These are phyloP conservation scores for Acanthisitta chloris DNA, from an alignment of 2,113 vertebrate genomes.

Conservation along the genomic window DNA sequence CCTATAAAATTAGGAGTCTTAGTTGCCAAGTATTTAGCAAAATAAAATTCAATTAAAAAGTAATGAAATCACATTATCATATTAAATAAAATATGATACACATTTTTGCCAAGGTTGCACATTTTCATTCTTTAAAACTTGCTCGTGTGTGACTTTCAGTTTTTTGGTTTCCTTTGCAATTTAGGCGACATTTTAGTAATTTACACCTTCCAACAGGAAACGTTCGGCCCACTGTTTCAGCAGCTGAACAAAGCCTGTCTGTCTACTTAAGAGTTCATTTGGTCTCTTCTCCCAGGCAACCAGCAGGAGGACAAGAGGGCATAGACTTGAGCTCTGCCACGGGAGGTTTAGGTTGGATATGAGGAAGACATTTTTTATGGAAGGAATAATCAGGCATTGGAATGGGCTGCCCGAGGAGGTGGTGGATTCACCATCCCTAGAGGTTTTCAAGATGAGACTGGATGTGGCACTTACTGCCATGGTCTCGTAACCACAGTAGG, in stretches of 20 bases:
- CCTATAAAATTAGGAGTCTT: not conserved
- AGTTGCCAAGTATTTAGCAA: slow-evolving; percentile 32
- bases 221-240: not conserved
- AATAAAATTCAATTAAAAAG: slow-evolving; percentile 54
- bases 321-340: too few species aligned
- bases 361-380: too few species aligned
- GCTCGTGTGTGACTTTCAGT: not conserved
- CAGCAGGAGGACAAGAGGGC: too few species aligned
- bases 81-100: slow-evolving; percentile 35
- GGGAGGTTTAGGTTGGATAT: too few species aligned
- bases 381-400: too few species aligned
- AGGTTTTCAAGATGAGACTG: too few species aligned
- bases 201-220: not conserved
- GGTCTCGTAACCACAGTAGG: too few species aligned
- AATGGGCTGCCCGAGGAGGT: too few species aligned
- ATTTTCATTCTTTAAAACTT: not conserved
- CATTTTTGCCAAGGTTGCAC: slow-evolving; percentile 8
- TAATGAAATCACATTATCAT: slow-evolving; percentile 50
- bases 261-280: not conserved
- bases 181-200: not conserved
- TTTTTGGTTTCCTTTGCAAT: not conserved
- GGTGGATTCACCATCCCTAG: too few species aligned
- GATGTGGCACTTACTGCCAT: too few species aligned
- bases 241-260: not conserved
- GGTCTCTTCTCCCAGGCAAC: too few species aligned